These are phyloP conservation scores for Agrotis ipsilon DNA, from an alignment of 2,888 invertebrate species.

Conservation along the genomic window DNA sequence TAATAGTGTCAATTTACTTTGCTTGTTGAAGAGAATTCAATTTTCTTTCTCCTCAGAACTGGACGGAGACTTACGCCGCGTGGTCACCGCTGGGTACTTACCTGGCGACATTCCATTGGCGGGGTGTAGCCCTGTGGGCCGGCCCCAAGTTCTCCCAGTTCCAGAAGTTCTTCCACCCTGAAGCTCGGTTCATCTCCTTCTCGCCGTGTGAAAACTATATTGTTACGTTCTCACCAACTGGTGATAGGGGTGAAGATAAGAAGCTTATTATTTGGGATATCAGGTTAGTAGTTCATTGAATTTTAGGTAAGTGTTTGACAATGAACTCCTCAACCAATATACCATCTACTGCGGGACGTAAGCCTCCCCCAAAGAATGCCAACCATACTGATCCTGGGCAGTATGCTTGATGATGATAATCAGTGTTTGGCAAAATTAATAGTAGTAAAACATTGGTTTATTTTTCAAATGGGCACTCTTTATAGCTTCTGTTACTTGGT, in stretches of 20 bases:
- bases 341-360: too few species aligned
- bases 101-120: slow-evolving; percentile 98
- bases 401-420: too few species aligned
- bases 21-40: too few species aligned
- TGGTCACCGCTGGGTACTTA: slow-evolving; percentile 99
- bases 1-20: too few species aligned
- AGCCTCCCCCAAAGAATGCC: too few species aligned
- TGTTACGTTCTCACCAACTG: slow-evolving; percentile 97
- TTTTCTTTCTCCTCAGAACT: slow-evolving; percentile 91
- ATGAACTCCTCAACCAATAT: neutral
- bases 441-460: too few species aligned
- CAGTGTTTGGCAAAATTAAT: too few species aligned
- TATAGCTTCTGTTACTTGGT: too few species aligned
- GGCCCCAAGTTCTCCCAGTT: slow-evolving; percentile 98
- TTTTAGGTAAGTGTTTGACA: neutral
- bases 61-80: slow-evolving; percentile 98
- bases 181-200: slow-evolving; percentile 98
- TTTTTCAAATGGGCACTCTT: too few species aligned
- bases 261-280: slow-evolving; percentile 99
- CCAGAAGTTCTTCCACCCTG: slow-evolving; percentile 96
- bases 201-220: slow-evolving; percentile 99
- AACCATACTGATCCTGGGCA: too few species aligned
- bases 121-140: slow-evolving; percentile 99
- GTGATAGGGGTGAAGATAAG: slow-evolving; percentile 93
- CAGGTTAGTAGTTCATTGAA: slow-evolving; percentile 85